Evolutionary conservation across 1,140 invertebrate genomes (phyloP).

Genomic region (Rhagoletis zephyria): DNA sequence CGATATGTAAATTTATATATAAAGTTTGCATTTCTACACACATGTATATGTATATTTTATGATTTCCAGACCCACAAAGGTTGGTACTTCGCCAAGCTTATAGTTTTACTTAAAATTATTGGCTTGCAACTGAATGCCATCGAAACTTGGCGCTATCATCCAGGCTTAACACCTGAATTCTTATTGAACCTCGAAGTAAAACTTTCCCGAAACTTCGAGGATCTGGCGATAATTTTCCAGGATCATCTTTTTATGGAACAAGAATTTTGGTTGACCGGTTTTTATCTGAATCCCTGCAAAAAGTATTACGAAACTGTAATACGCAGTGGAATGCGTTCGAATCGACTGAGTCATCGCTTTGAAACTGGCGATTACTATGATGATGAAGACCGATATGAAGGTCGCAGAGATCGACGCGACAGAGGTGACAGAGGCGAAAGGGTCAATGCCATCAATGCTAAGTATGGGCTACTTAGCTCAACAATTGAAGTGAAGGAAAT

Average conservation of each 20-base stretch:
- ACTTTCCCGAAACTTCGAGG: slow-evolving; percentile 64
- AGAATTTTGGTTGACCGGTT: slow-evolving; percentile 70
- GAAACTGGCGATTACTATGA: slow-evolving; percentile 26
- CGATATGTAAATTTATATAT: too few species aligned
- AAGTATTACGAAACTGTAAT: slow-evolving; percentile 64
- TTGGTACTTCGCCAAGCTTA: slow-evolving; percentile 71
- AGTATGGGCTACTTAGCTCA: slow-evolving; percentile 68
- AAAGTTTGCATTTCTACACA: neutral
- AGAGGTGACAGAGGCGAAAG: slow-evolving; percentile 48
- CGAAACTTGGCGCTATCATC: slow-evolving; percentile 71
- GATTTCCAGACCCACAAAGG: slow-evolving; percentile 63
- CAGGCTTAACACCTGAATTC: slow-evolving; percentile 66
- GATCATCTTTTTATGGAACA: slow-evolving; percentile 69
- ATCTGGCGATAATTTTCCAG: slow-evolving; percentile 65
- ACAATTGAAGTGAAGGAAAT: slow-evolving; percentile 71
- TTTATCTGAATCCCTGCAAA: slow-evolving; percentile 66
- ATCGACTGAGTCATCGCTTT: slow-evolving; percentile 25
- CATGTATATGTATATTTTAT: neutral
- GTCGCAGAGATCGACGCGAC: slow-evolving; percentile 22
- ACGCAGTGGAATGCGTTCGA: slow-evolving; percentile 60
- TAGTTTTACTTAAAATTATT: slow-evolving; percentile 67
- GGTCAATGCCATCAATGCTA: slow-evolving; percentile 56
- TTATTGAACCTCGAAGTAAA: slow-evolving; percentile 68
- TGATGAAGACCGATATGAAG: neutral
- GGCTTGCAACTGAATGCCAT: slow-evolving; percentile 67